Evolutionary conservation across 2,888 invertebrate genomes (phyloP).

Genomic region (Sphaerophoria rueppellii): DNA sequence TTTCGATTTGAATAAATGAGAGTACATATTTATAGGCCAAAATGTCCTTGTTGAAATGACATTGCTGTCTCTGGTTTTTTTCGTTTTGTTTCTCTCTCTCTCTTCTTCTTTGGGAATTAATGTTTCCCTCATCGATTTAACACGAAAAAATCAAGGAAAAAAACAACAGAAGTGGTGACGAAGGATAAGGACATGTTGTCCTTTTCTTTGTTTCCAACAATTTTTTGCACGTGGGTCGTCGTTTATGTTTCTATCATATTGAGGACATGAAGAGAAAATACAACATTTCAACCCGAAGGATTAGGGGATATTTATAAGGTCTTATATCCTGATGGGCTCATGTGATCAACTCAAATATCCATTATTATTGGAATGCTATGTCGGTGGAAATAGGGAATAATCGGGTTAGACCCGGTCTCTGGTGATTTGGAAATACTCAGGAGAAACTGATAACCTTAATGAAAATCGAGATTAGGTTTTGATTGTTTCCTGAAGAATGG

Average conservation of each 20-base stretch:
- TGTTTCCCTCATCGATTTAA: slow-evolving; percentile 31
- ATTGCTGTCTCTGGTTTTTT: slow-evolving; percentile 14
- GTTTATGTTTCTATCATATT: not conserved
- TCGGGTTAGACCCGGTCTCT: not conserved
- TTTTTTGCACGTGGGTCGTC: not conserved
- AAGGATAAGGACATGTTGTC: not conserved
- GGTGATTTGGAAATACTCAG: too few relatives aligned
- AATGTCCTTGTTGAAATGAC: slow-evolving; percentile 23
- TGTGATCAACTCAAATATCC: slow-evolving; percentile 25
- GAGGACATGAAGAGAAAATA: not conserved
- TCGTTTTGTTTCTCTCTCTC: not conserved
- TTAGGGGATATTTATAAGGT: slow-evolving; percentile 24
- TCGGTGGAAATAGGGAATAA: not conserved
- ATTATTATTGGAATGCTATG: slow-evolving; percentile 14
- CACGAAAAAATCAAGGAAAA: not conserved
- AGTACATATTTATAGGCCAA: slow-evolving; percentile 20
- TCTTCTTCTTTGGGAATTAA: slow-evolving; percentile 1
- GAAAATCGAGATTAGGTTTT: too few relatives aligned
- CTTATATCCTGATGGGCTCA: slow-evolving; percentile 10
- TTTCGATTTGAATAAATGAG: slow-evolving; percentile 46
- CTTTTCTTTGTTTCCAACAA: not conserved
- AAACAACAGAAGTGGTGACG: too few relatives aligned
- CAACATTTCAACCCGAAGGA: slow-evolving; percentile 29
- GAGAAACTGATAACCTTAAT: too few relatives aligned
- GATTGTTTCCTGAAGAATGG: too few relatives aligned